phyloP scores from a whole-genome alignment of 2,113 vertebrate genomes.

The Ictidomys tridecemlineatus region DNA sequence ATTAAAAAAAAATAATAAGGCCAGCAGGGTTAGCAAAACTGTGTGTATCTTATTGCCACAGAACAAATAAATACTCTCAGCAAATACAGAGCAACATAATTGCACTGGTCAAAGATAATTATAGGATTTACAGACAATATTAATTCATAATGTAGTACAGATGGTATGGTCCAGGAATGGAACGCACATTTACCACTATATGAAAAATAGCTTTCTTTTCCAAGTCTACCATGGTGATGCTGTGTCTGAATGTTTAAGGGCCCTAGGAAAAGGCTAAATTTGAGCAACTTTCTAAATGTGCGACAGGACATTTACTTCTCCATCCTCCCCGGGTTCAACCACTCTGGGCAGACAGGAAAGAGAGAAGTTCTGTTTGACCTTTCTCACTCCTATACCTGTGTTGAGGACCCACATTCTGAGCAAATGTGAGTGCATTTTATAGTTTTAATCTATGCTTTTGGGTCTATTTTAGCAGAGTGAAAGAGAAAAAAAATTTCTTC shows the following conservation, averaged over 20 bases:
- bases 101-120: slow-evolving; percentile 58
- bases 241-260: background rate
- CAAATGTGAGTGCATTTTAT: slow-evolving; percentile 19
- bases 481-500: background rate
- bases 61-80: slow-evolving; percentile 30
- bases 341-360: background rate
- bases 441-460: background rate
- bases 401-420: background rate
- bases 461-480: slow-evolving; percentile 20
- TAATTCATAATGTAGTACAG: slow-evolving; percentile 38
- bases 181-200: background rate
- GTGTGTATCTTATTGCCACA: background rate
- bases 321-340: no score
- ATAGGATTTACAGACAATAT: slow-evolving; percentile 54
- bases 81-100: slow-evolving; percentile 3
- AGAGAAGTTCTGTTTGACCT: background rate
- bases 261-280: background rate
- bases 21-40: background rate
- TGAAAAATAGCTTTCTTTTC: background rate
- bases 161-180: background rate
- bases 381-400: background rate
- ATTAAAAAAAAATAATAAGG: background rate
- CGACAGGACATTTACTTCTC: background rate
- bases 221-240: background rate
- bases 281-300: slow-evolving; percentile 9